phyloP scores from a whole-genome alignment of 92 coral and sea anemone genomes.

The Chrysogorgia sp. region DNA sequence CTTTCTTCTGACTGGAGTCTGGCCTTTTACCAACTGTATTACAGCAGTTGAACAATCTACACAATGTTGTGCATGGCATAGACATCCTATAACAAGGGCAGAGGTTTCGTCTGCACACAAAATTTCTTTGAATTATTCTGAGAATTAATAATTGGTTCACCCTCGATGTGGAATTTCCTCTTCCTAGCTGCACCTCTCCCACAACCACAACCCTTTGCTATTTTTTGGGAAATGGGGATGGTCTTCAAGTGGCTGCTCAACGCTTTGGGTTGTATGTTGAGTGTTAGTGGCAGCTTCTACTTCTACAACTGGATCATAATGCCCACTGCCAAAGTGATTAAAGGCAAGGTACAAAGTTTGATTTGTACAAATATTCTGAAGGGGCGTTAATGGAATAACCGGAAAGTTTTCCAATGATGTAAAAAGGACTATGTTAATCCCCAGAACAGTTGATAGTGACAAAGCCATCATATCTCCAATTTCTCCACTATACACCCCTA shows the following conservation, averaged over 20 bases:
- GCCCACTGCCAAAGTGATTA: constrained; percentile 51
- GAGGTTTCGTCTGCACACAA: constrained; percentile 7
- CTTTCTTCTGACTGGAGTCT: constrained; percentile 22
- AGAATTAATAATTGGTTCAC: not conserved
- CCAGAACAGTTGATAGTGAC: constrained; percentile 47
- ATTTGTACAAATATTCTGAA: constrained; percentile 19
- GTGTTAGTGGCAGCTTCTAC: constrained; percentile 14
- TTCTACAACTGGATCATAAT: constrained; percentile 63
- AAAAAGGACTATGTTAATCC: constrained; percentile 43
- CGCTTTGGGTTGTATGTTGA: not conserved
- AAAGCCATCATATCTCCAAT: constrained; percentile 58
- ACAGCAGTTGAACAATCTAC: constrained; percentile 7
- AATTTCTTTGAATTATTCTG: not conserved
- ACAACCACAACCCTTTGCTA: constrained; percentile 49
- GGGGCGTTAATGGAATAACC: constrained; percentile 34
- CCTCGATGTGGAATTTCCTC: no score
- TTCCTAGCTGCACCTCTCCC: constrained; percentile 55
- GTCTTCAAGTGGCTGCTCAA: not conserved
- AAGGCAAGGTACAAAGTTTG: constrained; percentile 54
- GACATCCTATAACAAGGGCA: constrained; percentile 9
- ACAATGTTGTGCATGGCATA: not conserved
- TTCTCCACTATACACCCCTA: constrained; percentile 56
- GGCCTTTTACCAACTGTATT: constrained; percentile 53
- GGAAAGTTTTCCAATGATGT: constrained; percentile 37
- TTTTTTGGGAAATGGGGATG: constrained; percentile 25